Evolutionary conservation across 2,113 vertebrate genomes (phyloP), one percentile per base, ranked within the genome.

Genomic region (Chelonoidis abingdonii): DNA sequence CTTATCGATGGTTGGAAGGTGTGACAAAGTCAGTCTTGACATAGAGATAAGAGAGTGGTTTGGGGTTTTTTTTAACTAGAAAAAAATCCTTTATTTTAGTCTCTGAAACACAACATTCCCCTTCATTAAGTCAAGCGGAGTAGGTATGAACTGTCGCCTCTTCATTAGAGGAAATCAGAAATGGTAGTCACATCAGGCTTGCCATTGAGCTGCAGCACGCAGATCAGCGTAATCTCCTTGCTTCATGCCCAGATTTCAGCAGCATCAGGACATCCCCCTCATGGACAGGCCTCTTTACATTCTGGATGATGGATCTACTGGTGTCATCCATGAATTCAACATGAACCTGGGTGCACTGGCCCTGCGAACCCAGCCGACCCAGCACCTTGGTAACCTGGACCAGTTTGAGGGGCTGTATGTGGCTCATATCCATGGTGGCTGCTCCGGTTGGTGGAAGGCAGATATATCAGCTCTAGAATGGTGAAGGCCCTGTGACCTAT

Each of bases 311-410:
- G 78, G 99, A 99, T 52, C 99, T 98, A 97, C 99, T 99, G 88
- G 99, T 99, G 96, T 99, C 99, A 27, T 99, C 99, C 99, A 99
- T 99, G 96, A 99, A 99, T 94, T 99, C 99, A 85, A 99, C 99
- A 2, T 99, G 99, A 52, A 99, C 99, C 99, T 99, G 54, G 50
- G 50, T 50, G 50, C 50, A 50, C 50, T 50, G 50, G 50, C 50
- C 13, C 50, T 14, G 50, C 4, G 13, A 50, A 14, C 13, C 4
- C 4, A 14, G 50, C 50, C 13, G 1, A 13, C 50, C 50, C 50
- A 50, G 50, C 50, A 50, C 13, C 50, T 50, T 50, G 50, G 50
- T 50, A 4, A 50, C 50, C 50, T 50, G 50, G 50, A 13, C 50
- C 4, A 50, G 50, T 50, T 50, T 50, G 50, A 50, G 13, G 50